A percentile compares a stretch with the other conserved stretches of the same genome.
These are phyloP conservation scores for Fistularia commersonii DNA, from an alignment of 2,797 vertebrate species.

Conservation along the genomic window DNA sequence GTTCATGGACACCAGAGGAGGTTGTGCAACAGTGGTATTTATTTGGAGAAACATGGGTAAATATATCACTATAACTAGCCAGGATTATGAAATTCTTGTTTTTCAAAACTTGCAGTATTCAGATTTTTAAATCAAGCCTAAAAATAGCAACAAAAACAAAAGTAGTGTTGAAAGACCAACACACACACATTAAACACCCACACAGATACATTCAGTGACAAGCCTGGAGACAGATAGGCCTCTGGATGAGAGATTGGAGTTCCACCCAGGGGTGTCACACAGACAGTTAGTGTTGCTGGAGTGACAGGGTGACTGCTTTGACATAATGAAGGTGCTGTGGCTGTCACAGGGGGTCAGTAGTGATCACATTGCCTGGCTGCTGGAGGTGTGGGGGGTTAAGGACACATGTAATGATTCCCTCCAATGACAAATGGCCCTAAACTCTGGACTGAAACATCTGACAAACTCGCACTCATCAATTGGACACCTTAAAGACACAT, in stretches of 20 bases:
- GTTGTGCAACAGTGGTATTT: constrained; percentile 17
- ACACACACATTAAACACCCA: constrained; percentile 19
- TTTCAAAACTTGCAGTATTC: no score
- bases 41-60: constrained; percentile 17
- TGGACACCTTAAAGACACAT: constrained; percentile 46
- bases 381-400: constrained; percentile 57
- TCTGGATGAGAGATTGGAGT: constrained; percentile 79
- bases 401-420: constrained; percentile 93
- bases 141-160: constrained; percentile 16
- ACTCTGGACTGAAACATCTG: constrained; percentile 91
- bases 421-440: constrained; percentile 97
- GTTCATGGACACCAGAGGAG: constrained; percentile 21
- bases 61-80: constrained; percentile 18
- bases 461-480: constrained; percentile 89
- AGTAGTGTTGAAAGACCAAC: constrained; percentile 7
- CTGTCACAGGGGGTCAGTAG: constrained; percentile 96
- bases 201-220: constrained; percentile 37
- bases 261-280: constrained; percentile 84
- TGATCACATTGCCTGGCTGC: constrained; percentile 90
- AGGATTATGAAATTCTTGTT: constrained; percentile 6
- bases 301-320: constrained; percentile 93
- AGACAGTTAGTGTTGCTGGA: constrained; percentile 93
- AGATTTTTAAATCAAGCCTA: background rate
- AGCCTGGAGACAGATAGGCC: constrained; percentile 66
- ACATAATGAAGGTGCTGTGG: constrained; percentile 99